Evolutionary conservation across 2,888 invertebrate genomes (phyloP).

Genomic region (Ecliptopera silaceata): DNA sequence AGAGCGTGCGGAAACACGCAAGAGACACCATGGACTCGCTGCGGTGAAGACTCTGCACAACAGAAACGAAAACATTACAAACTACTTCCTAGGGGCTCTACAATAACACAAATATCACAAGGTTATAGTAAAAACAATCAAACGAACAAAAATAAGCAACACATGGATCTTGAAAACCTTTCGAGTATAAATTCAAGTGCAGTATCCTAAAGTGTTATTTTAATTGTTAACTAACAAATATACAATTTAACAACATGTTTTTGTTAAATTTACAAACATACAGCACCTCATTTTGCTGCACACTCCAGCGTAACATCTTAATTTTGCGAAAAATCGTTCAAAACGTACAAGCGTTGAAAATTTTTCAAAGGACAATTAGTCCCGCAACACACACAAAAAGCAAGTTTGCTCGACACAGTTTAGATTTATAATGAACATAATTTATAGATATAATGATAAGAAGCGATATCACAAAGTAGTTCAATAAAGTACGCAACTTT

Average conservation of each 20-base stretch:
- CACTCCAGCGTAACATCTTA: conserved; percentile 62
- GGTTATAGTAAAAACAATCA: neutral
- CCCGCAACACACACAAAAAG: conserved; percentile 41
- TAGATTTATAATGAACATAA: conserved; percentile 65
- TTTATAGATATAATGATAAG: conserved; percentile 76
- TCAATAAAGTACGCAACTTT: conserved; percentile 53
- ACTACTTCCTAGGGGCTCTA: neutral
- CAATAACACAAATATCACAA: neutral
- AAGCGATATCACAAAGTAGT: conserved; percentile 68
- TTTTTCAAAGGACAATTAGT: conserved; percentile 30
- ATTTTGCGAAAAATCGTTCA: conserved; percentile 19
- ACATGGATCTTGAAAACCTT: neutral
- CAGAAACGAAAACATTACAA: conserved; percentile 15
- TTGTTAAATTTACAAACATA: conserved; percentile 6
- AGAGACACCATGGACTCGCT: conserved; percentile 96
- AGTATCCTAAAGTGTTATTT: no score
- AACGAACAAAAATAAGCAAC: conserved; percentile 22
- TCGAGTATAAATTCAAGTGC: no score
- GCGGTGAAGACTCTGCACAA: conserved; percentile 91
- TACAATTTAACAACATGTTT: conserved; percentile 4
- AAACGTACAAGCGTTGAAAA: conserved; percentile 12
- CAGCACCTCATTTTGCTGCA: conserved; percentile 58
- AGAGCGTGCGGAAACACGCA: conserved; percentile 90
- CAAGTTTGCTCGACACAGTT: conserved; percentile 59
- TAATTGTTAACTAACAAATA: neutral